Conservation (phyloP, 2,888 invertebrate species). For the Brenthis daphne region DNA sequence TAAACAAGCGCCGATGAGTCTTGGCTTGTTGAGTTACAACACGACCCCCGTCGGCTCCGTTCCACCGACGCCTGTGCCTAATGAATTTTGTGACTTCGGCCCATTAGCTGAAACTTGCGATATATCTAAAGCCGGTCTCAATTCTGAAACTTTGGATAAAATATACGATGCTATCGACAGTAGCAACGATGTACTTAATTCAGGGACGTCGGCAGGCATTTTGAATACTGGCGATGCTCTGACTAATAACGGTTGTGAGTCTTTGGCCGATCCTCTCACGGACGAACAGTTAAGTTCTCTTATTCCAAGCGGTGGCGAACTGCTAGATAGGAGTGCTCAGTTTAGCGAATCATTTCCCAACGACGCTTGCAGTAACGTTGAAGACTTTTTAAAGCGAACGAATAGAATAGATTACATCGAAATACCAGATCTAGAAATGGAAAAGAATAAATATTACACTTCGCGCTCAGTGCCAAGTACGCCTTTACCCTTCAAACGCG, state of each 20-base stretch:
- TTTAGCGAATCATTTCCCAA: conserved; percentile 63
- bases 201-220: conserved; percentile 56
- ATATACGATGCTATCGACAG: conserved; percentile 85
- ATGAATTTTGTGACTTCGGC: conserved; percentile 88
- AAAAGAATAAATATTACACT: conserved; percentile 74
- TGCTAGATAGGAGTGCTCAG: conserved; percentile 56
- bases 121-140: conserved; percentile 74
- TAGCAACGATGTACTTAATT: conserved; percentile 71
- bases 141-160: conserved; percentile 84
- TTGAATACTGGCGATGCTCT: conserved; percentile 60
- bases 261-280: conserved; percentile 64
- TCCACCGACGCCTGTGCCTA: conserved; percentile 86
- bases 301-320: conserved; percentile 65
- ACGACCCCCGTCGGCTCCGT: conserved; percentile 84
- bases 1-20: conserved; percentile 79
- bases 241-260: conserved; percentile 65
- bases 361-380: conserved; percentile 61
- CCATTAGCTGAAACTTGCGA: conserved; percentile 83
- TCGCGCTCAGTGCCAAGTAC: conserved; percentile 88
- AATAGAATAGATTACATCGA: conserved; percentile 72
- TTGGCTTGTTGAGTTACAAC: conserved; percentile 68
- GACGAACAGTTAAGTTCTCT: conserved; percentile 69
- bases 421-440: conserved; percentile 63
- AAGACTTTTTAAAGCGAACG: conserved; percentile 72
- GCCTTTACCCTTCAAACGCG: conserved; percentile 81